A percentile compares a stretch with the other conserved stretches of the same genome.
Evolutionary conservation across 2,113 vertebrate species (phyloP).

Genomic region (Fulmarus glacialis): DNA sequence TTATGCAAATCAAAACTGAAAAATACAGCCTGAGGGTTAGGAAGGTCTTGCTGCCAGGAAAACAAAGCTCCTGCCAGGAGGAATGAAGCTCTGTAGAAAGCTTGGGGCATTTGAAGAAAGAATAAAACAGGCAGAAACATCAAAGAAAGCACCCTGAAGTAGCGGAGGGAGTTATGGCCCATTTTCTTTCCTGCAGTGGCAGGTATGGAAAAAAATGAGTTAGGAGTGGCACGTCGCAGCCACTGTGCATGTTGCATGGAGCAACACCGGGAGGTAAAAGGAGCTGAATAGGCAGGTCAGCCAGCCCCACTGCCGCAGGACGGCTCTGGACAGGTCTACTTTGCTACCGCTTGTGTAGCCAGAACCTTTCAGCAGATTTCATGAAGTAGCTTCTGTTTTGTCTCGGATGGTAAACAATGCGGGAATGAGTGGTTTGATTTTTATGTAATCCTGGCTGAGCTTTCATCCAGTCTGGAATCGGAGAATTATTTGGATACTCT

Average conservation of each 20-base stretch:
- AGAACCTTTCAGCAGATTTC: neutral
- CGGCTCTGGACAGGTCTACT: neutral
- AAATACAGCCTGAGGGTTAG: neutral
- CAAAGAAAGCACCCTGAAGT: neutral
- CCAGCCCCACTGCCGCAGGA: neutral
- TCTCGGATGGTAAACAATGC: neutral
- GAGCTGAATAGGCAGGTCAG: neutral
- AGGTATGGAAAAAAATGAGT: neutral
- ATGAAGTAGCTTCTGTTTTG: neutral
- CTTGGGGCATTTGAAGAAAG: neutral
- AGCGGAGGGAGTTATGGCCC: neutral
- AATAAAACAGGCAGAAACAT: neutral
- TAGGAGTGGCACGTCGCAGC: neutral
- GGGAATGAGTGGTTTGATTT: neutral
- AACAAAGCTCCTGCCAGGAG: neutral
- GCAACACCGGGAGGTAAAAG: neutral
- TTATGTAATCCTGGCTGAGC: neutral
- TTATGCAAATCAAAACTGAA: neutral
- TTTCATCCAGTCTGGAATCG: neutral
- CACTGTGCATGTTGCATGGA: neutral
- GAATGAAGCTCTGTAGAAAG: neutral
- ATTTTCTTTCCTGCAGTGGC: neutral
- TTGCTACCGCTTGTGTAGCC: neutral
- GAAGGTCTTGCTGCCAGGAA: neutral
- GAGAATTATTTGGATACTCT: neutral